Percentiles rank a stretch among this genome's conserved stretches.
These are phyloP conservation scores for Cassiopea xamachana DNA, from an alignment of 30 jellyfish, hydroid and myxozoan genomes.

Conservation along the genomic window DNA sequence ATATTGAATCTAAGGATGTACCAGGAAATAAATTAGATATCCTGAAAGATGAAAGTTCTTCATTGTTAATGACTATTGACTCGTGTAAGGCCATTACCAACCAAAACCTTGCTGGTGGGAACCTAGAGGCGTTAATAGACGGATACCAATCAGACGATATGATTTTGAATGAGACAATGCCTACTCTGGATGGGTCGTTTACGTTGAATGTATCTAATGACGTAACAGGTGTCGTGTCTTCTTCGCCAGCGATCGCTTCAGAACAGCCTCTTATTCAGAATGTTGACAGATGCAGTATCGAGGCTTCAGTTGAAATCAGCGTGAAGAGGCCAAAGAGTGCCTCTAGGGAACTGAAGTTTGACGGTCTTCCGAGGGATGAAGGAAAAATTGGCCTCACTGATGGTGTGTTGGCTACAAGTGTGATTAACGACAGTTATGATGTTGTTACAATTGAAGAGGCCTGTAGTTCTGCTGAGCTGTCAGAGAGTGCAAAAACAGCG, in stretches of 20 bases:
- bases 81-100: neutral
- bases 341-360: constrained; percentile 14
- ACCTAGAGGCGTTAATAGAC: neutral
- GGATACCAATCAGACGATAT: constrained; percentile 40
- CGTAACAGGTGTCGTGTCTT: neutral
- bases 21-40: neutral
- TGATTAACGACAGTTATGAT: constrained; percentile 27
- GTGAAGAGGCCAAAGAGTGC: constrained; percentile 32
- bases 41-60: neutral
- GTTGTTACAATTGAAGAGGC: constrained; percentile 27
- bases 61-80: neutral
- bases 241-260: neutral
- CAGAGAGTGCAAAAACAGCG: neutral
- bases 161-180: constrained; percentile 41
- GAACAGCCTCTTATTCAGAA: neutral
- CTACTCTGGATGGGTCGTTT: constrained; percentile 26
- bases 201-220: constrained; percentile 23
- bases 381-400: neutral
- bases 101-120: neutral
- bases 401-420: constrained; percentile 36
- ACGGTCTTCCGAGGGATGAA: neutral
- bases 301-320: neutral
- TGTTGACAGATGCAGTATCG: too few species aligned
- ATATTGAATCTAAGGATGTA: neutral
- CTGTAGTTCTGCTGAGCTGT: neutral